Base-by-base conservation (phyloP, 2,113 vertebrate genomes). In the Thamnaconus septentrionalis region DNA sequence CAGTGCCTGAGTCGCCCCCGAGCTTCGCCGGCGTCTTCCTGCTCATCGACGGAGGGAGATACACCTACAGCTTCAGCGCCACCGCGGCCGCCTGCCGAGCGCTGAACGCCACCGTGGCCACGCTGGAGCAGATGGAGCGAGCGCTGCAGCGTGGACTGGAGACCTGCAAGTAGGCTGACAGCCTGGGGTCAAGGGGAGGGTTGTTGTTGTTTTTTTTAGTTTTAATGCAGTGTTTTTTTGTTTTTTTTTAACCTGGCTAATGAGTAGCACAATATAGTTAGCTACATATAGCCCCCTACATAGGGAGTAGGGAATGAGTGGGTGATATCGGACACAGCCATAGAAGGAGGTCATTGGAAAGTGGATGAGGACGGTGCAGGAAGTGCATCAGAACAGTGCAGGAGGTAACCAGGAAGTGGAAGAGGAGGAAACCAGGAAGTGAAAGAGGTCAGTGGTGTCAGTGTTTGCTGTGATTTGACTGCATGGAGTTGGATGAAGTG, bases 121-220 rank as follows among this genome's bases (percentile, higher is more conserved):
- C 82, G 1, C 61, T 0, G 8, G 55, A 7, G 9, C 89, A 92
- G 65, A 59, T 93, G 69, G 54, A 85, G 51, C 58, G n/a, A 6
- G 92, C 90, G 0, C 0, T 80, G 0, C 56, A 40, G 41, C 53
- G n/a, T 0, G 89, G 92, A 3, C 79, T 92, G 69, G 73, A 93
- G 76, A 88, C 78, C 0, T 93, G 92, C 90, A 91, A 86, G 92
- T 92, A 75, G 4, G 85, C 8, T 8, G 50, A 58, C n/a, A 12
- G 31, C 61, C 3, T 8, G 39, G 45, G 47, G 11, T 6, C 8
- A 48, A 10, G 4, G 8, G 3, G 8, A 3, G 8, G 4, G 8
- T 10, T 48, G 8, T 9, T 7, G 47, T 10, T 48, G 47, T 52
- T 51, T 41, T 9, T 39, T 8, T 39, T 8, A 10, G 8, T 10